Percentiles rank a stretch among this genome's conserved stretches.
Evolutionary conservation across 1,140 invertebrate species (phyloP).

Genomic region (Goniozus legneri): DNA sequence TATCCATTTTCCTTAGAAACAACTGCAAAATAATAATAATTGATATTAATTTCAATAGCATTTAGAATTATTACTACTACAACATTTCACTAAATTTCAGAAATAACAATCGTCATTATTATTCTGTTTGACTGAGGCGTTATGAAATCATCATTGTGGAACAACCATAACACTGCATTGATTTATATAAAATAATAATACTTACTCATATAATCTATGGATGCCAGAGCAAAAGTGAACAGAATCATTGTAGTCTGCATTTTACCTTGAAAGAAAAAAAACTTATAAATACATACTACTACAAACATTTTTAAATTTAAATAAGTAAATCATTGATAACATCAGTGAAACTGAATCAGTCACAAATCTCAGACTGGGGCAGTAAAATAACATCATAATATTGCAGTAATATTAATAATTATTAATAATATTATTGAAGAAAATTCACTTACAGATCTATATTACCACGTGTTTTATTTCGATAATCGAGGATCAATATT

Average conservation of each 20-base stretch:
- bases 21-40: too few species aligned
- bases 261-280: constrained; percentile 4
- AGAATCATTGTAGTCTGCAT: neutral
- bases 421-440: constrained; percentile 1
- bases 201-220: neutral
- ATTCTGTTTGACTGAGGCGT: constrained; percentile 35
- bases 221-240: neutral
- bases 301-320: too few species aligned
- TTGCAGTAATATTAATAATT: constrained; percentile 4
- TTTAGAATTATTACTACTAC: too few species aligned
- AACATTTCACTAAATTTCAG: too few species aligned
- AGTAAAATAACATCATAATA: constrained; percentile 28
- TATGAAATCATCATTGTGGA: constrained; percentile 28
- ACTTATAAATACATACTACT: neutral
- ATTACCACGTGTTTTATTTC: too few species aligned
- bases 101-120: constrained; percentile 24
- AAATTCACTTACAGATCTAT: too few species aligned
- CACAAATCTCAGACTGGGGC: constrained; percentile 41
- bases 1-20: constrained; percentile 1
- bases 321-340: too few species aligned
- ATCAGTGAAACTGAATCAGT: constrained; percentile 29
- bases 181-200: constrained; percentile 4
- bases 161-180: too few species aligned
- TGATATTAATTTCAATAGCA: too few species aligned
- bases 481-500: too few species aligned